These are phyloP conservation scores for Tuta absoluta DNA, from an alignment of 2,888 invertebrate species.

Conservation along the genomic window DNA sequence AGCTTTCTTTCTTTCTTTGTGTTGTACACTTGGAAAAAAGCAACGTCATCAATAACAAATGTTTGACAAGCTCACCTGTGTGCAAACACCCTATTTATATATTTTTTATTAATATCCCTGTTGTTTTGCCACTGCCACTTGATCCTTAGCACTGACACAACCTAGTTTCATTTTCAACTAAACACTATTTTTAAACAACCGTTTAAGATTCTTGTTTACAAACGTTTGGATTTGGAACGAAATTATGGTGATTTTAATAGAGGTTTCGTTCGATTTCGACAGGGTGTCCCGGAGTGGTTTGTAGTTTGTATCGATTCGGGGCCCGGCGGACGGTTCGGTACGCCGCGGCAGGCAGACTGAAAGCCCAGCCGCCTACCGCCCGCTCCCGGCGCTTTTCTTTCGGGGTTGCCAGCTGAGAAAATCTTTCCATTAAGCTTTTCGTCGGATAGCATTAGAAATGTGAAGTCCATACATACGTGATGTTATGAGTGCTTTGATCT, in stretches of 20 bases:
- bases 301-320: slow-evolving; percentile 25
- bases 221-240: slow-evolving; percentile 19
- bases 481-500: slow-evolving; percentile 13
- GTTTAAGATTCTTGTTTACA: background rate
- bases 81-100: slow-evolving; percentile 49
- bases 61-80: slow-evolving; percentile 45
- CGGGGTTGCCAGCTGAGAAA: slow-evolving; percentile 54
- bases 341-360: slow-evolving; percentile 70
- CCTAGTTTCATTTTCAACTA: slow-evolving; percentile 48
- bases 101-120: slow-evolving; percentile 50
- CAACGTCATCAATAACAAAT: slow-evolving; percentile 48
- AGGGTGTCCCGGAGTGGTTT: background rate
- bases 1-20: slow-evolving; percentile 16
- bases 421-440: slow-evolving; percentile 38
- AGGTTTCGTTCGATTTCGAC: slow-evolving; percentile 37
- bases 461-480: background rate
- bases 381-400: slow-evolving; percentile 58
- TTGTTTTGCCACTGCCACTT: slow-evolving; percentile 39
- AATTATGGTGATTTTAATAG: slow-evolving; percentile 36
- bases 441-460: slow-evolving; percentile 9
- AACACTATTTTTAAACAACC: slow-evolving; percentile 23
- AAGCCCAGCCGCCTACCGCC: slow-evolving; percentile 42
- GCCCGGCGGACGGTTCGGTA: slow-evolving; percentile 44
- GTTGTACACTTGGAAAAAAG: slow-evolving; percentile 29
- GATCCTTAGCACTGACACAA: slow-evolving; percentile 51